Percentiles rank a stretch among this genome's conserved stretches.
phyloP scores from a whole-genome alignment of 2,797 vertebrate species.

The Anomalospiza imberbis region DNA sequence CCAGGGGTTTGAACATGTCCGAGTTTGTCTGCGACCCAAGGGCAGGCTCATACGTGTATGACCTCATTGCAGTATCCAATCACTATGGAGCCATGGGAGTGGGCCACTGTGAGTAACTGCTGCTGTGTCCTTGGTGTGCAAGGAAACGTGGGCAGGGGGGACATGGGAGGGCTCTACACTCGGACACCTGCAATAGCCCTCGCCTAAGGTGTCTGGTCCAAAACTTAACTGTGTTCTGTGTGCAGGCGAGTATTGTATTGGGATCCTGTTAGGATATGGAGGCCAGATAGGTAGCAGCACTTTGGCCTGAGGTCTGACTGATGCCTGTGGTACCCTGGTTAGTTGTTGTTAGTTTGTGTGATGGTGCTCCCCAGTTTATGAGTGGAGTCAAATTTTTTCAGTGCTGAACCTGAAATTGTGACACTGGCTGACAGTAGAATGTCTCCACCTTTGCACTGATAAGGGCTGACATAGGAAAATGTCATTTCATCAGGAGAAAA shows the following conservation, averaged over 20 bases:
- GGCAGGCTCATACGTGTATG: conserved; percentile 87
- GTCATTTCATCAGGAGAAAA: background rate
- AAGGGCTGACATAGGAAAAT: background rate
- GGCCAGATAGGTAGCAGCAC: background rate
- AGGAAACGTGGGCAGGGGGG: background rate
- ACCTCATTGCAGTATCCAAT: conserved; percentile 95
- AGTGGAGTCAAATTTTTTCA: background rate
- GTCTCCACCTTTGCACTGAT: background rate
- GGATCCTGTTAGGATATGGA: background rate
- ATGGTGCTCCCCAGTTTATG: background rate
- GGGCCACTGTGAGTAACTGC: conserved; percentile 90
- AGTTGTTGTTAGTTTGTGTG: background rate
- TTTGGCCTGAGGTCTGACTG: background rate
- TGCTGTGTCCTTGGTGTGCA: background rate
- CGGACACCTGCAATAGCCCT: background rate
- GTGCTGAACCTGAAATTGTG: background rate
- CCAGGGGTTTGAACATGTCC: conserved; percentile 92
- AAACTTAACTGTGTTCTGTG: background rate
- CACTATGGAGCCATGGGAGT: conserved; percentile 98
- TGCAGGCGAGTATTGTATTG: background rate
- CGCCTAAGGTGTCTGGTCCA: background rate
- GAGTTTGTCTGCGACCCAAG: conserved; percentile 93
- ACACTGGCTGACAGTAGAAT: background rate
- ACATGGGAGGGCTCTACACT: background rate
- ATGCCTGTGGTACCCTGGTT: background rate